A percentile compares a stretch with the other conserved stretches of the same genome.
Conservation (phyloP, 2,113 vertebrate species). For the Brienomyrus brachyistius region DNA sequence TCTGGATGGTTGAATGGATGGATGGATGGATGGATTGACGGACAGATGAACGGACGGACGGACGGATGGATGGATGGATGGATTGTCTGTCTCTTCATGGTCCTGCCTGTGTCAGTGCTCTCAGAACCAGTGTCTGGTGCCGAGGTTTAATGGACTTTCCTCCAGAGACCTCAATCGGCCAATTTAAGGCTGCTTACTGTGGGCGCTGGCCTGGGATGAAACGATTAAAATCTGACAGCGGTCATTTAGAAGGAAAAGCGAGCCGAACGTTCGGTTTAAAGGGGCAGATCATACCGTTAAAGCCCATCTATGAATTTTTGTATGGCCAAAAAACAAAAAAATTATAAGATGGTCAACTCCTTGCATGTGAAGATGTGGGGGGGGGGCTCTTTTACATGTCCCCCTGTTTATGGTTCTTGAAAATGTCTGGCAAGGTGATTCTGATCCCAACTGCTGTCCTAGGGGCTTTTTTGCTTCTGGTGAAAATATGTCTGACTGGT, state of each 20-base stretch:
- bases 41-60: neutral
- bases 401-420: neutral
- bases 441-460: neutral
- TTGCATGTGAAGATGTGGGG: neutral
- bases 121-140: neutral
- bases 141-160: neutral
- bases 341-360: neutral
- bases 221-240: neutral
- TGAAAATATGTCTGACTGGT: conserved; percentile 10
- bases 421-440: neutral
- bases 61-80: neutral
- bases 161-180: neutral
- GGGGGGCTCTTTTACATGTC: neutral
- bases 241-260: neutral
- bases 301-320: neutral
- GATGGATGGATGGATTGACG: neutral
- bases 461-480: neutral
- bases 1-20: neutral
- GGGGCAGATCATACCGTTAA: neutral
- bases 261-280: neutral
- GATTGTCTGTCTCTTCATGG: neutral
- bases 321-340: neutral
- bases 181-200: neutral
- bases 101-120: neutral
- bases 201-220: neutral